Evolutionary conservation across 2,113 vertebrate genomes (phyloP).

Genomic region (Scortum barcoo): DNA sequence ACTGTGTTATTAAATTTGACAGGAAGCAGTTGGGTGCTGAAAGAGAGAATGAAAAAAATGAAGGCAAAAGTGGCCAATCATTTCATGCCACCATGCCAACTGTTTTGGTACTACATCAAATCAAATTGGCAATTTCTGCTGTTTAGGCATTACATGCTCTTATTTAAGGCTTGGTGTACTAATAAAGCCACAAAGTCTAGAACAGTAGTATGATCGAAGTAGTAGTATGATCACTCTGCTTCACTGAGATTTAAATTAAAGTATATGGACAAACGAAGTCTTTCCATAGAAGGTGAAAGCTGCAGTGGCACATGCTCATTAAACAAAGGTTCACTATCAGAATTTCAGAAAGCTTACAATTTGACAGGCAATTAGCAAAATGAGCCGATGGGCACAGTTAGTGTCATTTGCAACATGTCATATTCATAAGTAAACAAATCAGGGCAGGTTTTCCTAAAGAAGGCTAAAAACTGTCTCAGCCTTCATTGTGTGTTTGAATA

Average conservation of each 20-base stretch:
- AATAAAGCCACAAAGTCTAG: background rate
- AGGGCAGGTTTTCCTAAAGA: background rate
- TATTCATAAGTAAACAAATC: background rate
- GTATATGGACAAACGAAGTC: background rate
- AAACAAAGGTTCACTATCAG: background rate
- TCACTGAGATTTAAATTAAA: background rate
- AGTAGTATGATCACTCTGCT: background rate
- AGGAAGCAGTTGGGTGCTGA: conserved; percentile 34
- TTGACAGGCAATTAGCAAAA: background rate
- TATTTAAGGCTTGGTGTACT: background rate
- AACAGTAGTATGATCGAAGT: too few relatives aligned
- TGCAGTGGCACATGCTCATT: background rate
- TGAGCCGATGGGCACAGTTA: background rate
- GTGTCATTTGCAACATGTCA: background rate
- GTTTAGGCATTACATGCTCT: background rate
- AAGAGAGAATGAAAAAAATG: background rate
- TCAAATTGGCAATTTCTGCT: background rate
- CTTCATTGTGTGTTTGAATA: background rate
- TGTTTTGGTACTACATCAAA: background rate
- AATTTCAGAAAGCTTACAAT: background rate
- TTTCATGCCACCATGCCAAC: background rate
- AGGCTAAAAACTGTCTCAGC: background rate
- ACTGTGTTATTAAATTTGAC: conserved; percentile 54
- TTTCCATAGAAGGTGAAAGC: background rate
- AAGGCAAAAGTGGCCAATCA: background rate